Percentiles rank a stretch among this genome's conserved stretches.
Conservation (phyloP, 2,888 invertebrate genomes). For the Meiosimyza decipiens region DNA sequence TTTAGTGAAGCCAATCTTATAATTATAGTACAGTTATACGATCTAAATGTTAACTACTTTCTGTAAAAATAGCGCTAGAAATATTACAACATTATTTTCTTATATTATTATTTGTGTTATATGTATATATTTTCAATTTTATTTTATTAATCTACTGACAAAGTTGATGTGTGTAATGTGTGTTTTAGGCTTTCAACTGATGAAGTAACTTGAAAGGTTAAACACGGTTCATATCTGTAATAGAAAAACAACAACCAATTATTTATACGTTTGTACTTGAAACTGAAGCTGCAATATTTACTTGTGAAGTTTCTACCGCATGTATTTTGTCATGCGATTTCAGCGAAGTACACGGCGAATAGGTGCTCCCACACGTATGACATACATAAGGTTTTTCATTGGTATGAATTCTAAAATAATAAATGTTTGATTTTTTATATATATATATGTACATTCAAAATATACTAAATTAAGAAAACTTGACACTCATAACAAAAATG, state of each 20-base stretch:
- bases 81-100: slow-evolving; percentile 10
- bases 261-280: neutral
- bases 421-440: no score
- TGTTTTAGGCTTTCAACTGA: slow-evolving; percentile 62
- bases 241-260: neutral
- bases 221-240: slow-evolving; percentile 58
- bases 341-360: slow-evolving; percentile 58
- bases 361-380: slow-evolving; percentile 54
- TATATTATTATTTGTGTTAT: neutral
- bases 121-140: slow-evolving; percentile 8
- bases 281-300: slow-evolving; percentile 29
- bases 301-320: slow-evolving; percentile 57
- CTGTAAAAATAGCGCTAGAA: no score
- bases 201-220: slow-evolving; percentile 63
- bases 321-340: slow-evolving; percentile 59
- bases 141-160: slow-evolving; percentile 24
- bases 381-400: slow-evolving; percentile 61
- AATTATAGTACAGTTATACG: no score
- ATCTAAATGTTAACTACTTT: no score
- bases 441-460: no score
- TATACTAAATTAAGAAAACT: no score
- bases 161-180: slow-evolving; percentile 49
- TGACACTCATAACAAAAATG: no score
- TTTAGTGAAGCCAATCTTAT: no score
- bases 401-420: slow-evolving; percentile 56